Conservation (phyloP, 2,888 invertebrate species). For the Metellina segmentata region DNA sequence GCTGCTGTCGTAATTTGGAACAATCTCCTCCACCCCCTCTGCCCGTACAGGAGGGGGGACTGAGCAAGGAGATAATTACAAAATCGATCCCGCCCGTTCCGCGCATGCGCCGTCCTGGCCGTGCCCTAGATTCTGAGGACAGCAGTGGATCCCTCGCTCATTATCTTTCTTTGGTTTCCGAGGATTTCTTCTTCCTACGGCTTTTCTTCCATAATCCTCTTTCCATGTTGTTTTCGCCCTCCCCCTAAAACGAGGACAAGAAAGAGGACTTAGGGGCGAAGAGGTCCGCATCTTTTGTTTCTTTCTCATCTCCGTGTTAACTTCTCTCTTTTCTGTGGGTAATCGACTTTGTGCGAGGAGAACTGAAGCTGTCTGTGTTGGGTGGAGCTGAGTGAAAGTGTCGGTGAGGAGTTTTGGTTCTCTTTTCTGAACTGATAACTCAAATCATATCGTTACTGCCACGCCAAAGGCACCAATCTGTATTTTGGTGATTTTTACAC, state of each 20-base stretch:
- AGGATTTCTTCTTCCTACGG: conserved; percentile 21
- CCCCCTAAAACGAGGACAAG: too few species aligned
- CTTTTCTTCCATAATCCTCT: conserved; percentile 9
- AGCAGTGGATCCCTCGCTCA: neutral
- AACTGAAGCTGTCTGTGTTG: too few species aligned
- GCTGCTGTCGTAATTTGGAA: conserved; percentile 75
- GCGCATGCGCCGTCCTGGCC: conserved; percentile 48
- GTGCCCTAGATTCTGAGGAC: conserved; percentile 60
- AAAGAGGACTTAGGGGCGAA: neutral
- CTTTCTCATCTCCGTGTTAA: too few species aligned
- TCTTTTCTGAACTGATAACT: too few species aligned
- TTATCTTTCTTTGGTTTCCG: neutral
- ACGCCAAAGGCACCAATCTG: too few species aligned
- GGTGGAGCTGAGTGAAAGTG: too few species aligned
- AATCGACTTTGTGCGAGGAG: too few species aligned
- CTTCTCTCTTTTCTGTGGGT: too few species aligned
- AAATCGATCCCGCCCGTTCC: conserved; percentile 60
- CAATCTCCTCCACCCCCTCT: conserved; percentile 58
- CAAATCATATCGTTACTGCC: too few species aligned
- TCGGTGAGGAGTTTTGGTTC: too few species aligned
- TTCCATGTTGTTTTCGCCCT: neutral
- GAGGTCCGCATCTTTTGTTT: neutral
- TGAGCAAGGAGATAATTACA: conserved; percentile 70
- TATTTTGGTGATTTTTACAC: too few species aligned
- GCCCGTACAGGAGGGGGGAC: conserved; percentile 18